Conservation (phyloP, 2,113 vertebrate species). For the Vimba vimba region DNA sequence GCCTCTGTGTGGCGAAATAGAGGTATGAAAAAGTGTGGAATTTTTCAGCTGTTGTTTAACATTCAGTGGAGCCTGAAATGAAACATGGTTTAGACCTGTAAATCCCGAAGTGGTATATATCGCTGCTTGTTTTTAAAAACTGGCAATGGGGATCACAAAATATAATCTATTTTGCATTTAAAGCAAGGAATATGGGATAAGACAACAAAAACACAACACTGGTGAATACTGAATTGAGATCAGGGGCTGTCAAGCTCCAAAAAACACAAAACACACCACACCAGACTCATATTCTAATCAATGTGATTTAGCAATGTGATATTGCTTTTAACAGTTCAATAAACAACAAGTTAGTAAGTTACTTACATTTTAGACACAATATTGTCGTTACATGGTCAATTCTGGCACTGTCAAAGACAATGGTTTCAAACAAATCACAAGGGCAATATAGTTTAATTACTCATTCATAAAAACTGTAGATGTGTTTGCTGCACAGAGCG, state of each 20-base stretch:
- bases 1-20: conserved; percentile 36
- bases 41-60: conserved; percentile 51
- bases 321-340: neutral
- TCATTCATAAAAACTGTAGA: neutral
- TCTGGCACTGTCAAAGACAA: too few species aligned
- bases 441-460: neutral
- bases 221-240: neutral
- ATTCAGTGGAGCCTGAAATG: conserved; percentile 54
- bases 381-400: neutral
- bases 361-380: neutral
- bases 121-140: conserved; percentile 34
- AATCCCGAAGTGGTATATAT: conserved; percentile 32
- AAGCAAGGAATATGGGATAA: neutral
- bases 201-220: neutral
- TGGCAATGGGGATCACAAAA: conserved; percentile 10
- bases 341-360: neutral
- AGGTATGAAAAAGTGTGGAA: conserved; percentile 12
- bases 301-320: neutral
- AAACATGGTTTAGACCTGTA: conserved; percentile 45
- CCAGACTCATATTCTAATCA: conserved; percentile 24
- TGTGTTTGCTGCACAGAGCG: too few species aligned
- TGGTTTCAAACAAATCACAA: too few species aligned
- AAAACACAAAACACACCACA: neutral
- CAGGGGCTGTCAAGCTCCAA: neutral
- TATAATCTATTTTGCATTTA: neutral